Percentiles rank a stretch among this genome's conserved stretches.
phyloP scores from a whole-genome alignment of 1,140 invertebrate species.

The Antheraea pernyi region DNA sequence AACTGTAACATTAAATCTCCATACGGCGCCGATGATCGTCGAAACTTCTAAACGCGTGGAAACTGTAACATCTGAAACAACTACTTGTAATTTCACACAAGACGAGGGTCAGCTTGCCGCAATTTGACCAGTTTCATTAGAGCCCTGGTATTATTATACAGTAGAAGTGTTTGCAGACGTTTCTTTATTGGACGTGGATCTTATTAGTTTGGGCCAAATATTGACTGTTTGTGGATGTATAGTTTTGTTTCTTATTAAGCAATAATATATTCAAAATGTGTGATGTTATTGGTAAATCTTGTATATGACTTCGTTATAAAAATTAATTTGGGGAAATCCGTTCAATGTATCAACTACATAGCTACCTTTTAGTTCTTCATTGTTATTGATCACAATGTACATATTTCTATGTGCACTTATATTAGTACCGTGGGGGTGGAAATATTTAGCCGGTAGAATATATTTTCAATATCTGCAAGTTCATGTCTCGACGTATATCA shows the following conservation, averaged over 20 bases:
- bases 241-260: slow-evolving; percentile 5
- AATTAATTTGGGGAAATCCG: too few species aligned
- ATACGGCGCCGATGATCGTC: background rate
- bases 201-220: background rate
- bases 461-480: too few species aligned
- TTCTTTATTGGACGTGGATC: background rate
- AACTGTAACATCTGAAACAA: slow-evolving; percentile 12
- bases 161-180: background rate
- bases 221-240: slow-evolving; percentile 2
- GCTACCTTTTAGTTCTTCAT: too few species aligned
- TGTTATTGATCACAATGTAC: too few species aligned
- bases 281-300: background rate
- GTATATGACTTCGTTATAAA: background rate
- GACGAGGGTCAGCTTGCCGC: slow-evolving; percentile 15
- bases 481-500: too few species aligned
- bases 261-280: slow-evolving; percentile 1
- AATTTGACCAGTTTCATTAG: slow-evolving; percentile 16
- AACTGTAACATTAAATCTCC: slow-evolving; percentile 1
- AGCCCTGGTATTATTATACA: background rate
- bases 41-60: slow-evolving; percentile 9
- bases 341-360: too few species aligned
- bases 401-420: too few species aligned
- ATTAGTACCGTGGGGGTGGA: too few species aligned
- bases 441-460: too few species aligned
- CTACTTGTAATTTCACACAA: slow-evolving; percentile 18